These are phyloP conservation scores for Villa cingulata DNA, from an alignment of 2,888 invertebrate genomes.

Conservation along the genomic window DNA sequence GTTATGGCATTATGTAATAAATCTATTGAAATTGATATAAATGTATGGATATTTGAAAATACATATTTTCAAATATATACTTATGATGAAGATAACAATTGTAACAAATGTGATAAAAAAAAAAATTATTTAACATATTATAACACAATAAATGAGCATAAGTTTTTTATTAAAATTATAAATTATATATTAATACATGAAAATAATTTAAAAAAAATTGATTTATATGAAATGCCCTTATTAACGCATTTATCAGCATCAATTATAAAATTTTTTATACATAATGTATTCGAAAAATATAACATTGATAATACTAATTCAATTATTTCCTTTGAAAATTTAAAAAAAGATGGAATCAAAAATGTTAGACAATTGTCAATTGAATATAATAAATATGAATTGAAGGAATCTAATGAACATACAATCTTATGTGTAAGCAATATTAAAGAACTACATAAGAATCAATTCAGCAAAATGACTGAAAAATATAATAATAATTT, in stretches of 20 bases:
- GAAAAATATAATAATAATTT: conserved; percentile 24
- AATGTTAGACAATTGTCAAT: neutral
- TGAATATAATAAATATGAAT: neutral
- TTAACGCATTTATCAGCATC: conserved; percentile 53
- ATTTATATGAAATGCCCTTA: conserved; percentile 38
- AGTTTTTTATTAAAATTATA: too few species aligned
- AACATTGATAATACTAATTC: neutral
- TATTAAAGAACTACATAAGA: conserved; percentile 24
- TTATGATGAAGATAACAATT: too few species aligned
- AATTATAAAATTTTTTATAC: conserved; percentile 42
- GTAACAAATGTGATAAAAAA: too few species aligned
- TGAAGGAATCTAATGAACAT: neutral
- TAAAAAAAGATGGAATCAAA: neutral
- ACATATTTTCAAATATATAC: too few species aligned
- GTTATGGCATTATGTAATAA: conserved; percentile 1
- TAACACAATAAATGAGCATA: too few species aligned
- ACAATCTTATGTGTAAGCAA: conserved; percentile 21
- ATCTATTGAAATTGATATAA: neutral
- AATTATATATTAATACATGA: too few species aligned
- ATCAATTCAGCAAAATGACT: conserved; percentile 22
- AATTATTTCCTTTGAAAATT: neutral
- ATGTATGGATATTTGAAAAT: too few species aligned
- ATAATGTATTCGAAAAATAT: conserved; percentile 39
- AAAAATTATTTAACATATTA: too few species aligned
- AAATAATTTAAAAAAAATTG: too few species aligned